phyloP scores from a whole-genome alignment of 2,113 vertebrate genomes.

The Silurus asotus region DNA sequence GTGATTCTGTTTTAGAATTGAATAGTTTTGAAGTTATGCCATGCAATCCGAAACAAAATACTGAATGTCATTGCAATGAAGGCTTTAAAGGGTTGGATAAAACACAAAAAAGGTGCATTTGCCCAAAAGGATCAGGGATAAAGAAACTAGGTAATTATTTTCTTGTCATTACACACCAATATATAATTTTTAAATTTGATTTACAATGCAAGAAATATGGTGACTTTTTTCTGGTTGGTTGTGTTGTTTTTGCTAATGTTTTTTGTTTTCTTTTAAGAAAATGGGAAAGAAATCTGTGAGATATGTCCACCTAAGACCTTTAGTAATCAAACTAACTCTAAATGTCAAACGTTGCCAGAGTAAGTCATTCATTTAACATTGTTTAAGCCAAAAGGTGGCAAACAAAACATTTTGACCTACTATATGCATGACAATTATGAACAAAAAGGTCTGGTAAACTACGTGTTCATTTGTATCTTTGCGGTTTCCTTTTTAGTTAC shows the following conservation, averaged over 20 bases:
- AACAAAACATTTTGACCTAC: not conserved
- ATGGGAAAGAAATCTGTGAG: not conserved
- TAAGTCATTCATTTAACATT: constrained; percentile 7
- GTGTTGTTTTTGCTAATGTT: not conserved
- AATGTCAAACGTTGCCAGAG: constrained; percentile 19
- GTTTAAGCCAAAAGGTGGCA: not conserved
- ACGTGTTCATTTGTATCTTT: not conserved
- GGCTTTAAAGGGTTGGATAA: not conserved
- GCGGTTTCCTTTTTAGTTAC: constrained; percentile 27
- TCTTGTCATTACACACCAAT: not conserved
- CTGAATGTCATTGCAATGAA: not conserved
- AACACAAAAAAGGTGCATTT: not conserved
- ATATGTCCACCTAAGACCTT: constrained; percentile 2
- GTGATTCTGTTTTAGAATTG: not conserved
- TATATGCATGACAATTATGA: not conserved
- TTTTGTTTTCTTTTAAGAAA: not conserved
- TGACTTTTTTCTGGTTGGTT: not conserved
- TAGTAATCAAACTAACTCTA: not conserved
- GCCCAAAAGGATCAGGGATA: not conserved
- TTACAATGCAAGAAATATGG: not conserved
- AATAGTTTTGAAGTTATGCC: not conserved
- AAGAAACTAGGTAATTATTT: not conserved
- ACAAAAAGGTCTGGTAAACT: not conserved
- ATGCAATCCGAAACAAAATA: not conserved
- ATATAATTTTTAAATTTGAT: not conserved